These are phyloP conservation scores for Cervus canadensis DNA, from an alignment of 2,113 vertebrate species.

Conservation along the genomic window DNA sequence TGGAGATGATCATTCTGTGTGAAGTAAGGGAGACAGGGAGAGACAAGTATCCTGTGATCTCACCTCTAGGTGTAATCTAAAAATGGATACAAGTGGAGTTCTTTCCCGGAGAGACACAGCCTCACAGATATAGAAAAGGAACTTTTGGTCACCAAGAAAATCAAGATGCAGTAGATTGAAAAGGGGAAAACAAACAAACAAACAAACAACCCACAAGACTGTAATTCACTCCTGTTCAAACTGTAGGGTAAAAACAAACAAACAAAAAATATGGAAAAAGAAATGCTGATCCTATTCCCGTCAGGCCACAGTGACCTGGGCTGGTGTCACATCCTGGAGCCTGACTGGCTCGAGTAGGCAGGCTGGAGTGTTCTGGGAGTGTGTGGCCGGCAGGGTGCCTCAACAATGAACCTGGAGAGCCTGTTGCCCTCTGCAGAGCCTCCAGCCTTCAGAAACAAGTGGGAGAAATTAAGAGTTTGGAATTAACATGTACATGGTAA, in stretches of 20 bases:
- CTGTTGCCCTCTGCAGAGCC: not conserved
- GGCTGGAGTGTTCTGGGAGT: not conserved
- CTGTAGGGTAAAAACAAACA: not conserved
- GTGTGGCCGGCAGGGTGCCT: not conserved
- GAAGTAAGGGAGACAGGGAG: not conserved
- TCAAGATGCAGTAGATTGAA: not conserved
- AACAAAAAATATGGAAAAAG: not conserved
- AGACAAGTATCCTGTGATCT: not conserved
- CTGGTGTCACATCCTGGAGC: not conserved
- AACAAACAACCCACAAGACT: not conserved
- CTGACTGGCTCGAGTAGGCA: not conserved
- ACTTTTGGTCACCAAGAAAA: not conserved
- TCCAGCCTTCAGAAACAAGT: not conserved
- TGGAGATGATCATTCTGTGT: not conserved
- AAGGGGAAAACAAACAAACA: not conserved
- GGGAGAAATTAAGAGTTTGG: not conserved
- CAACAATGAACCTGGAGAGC: too few relatives aligned
- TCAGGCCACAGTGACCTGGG: not conserved
- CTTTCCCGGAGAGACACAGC: not conserved
- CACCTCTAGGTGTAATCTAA: not conserved
- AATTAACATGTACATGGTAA: not conserved
- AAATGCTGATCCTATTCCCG: not conserved
- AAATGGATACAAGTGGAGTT: not conserved
- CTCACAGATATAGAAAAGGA: not conserved
- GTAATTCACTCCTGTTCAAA: accelerated